phyloP scores from a whole-genome alignment of 1,140 invertebrate species.

The Cotesia vestalis region DNA sequence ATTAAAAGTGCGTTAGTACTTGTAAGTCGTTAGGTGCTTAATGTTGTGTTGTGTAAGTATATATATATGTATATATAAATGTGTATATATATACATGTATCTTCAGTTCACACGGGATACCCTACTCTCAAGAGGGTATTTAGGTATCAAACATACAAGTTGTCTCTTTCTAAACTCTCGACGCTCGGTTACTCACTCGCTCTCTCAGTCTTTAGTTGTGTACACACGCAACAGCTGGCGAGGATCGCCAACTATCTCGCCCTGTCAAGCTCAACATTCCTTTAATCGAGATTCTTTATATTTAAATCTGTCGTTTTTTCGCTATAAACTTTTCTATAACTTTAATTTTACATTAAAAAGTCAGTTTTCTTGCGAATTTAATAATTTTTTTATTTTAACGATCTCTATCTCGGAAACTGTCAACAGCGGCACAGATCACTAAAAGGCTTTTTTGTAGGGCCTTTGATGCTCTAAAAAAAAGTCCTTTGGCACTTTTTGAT shows the following conservation, averaged over 20 bases:
- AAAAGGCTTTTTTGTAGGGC: no score
- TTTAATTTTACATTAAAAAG: no score
- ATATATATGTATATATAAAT: no score
- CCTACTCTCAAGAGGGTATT: slow-evolving; percentile 33
- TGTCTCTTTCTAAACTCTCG: slow-evolving; percentile 16
- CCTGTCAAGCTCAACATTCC: slow-evolving; percentile 48
- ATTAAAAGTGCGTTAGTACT: slow-evolving; percentile 5
- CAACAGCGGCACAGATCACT: no score
- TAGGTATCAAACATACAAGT: slow-evolving; percentile 39
- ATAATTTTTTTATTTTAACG: no score
- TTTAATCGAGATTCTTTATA: no score
- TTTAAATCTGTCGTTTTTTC: neutral
- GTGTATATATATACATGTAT: no score
- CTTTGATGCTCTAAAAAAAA: no score
- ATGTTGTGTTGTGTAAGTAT: neutral
- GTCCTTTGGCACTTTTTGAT: no score
- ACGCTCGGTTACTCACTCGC: neutral
- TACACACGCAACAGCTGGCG: slow-evolving; percentile 44
- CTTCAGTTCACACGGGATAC: slow-evolving; percentile 1
- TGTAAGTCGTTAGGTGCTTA: neutral
- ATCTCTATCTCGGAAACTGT: no score
- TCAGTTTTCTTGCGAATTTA: no score
- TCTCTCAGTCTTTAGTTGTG: slow-evolving; percentile 2
- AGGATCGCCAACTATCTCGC: slow-evolving; percentile 40
- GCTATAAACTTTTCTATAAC: neutral